phyloP scores from a whole-genome alignment of 2,797 vertebrate genomes.

The Threskiornis aethiopicus region DNA sequence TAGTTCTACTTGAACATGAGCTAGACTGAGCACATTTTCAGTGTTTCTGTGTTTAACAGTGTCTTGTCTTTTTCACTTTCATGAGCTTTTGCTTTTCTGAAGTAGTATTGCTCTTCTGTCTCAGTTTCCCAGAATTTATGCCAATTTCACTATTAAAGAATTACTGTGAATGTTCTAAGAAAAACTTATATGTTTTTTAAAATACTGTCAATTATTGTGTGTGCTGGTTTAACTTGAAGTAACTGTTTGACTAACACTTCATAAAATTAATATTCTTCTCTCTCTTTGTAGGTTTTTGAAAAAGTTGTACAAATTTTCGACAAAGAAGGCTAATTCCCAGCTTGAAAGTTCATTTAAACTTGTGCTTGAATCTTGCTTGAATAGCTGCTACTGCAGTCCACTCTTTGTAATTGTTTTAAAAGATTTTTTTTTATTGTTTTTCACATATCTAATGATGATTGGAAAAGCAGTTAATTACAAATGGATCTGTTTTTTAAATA shows the following conservation, averaged over 20 bases:
- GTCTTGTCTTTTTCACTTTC: neutral
- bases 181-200: neutral
- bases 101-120: neutral
- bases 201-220: neutral
- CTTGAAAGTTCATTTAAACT: constrained; percentile 52
- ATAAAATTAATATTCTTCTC: neutral
- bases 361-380: constrained; percentile 77
- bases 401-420: constrained; percentile 74
- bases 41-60: neutral
- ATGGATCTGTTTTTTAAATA: constrained; percentile 46
- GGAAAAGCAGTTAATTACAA: constrained; percentile 61
- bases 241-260: neutral
- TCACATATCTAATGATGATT: constrained; percentile 65
- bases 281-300: constrained; percentile 87
- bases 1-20: neutral
- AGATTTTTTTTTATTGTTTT: constrained; percentile 55
- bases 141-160: neutral
- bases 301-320: constrained; percentile 90
- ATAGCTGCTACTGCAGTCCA: constrained; percentile 73
- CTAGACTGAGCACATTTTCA: neutral
- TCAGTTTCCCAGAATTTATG: neutral
- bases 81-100: neutral
- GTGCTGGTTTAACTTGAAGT: neutral
- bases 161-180: neutral
- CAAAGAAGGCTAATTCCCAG: constrained; percentile 82